A percentile compares a stretch with the other conserved stretches of the same genome.
Evolutionary conservation across 2,888 invertebrate species (phyloP).

Genomic region (Drosophila tripunctata): DNA sequence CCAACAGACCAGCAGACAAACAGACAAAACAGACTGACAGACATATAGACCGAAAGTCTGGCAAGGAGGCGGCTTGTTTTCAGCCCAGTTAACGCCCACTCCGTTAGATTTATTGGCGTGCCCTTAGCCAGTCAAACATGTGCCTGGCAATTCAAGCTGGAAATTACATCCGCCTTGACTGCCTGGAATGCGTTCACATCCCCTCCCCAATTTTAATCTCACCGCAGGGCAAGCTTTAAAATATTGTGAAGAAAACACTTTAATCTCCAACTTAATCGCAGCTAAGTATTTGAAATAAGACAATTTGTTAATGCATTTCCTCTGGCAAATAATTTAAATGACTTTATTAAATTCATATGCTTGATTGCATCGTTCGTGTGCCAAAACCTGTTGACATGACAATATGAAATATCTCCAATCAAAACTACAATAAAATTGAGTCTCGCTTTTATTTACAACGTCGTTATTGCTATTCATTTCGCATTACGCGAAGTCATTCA

Average conservation of each 20-base stretch:
- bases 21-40: slow-evolving; percentile 11
- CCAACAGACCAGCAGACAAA: slow-evolving; percentile 13
- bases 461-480: not conserved
- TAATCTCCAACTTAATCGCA: slow-evolving; percentile 4
- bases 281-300: not conserved
- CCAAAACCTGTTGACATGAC: slow-evolving; percentile 13
- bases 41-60: slow-evolving; percentile 17
- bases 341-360: slow-evolving; percentile 49
- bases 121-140: slow-evolving; percentile 51
- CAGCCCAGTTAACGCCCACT: slow-evolving; percentile 48
- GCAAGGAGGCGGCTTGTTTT: slow-evolving; percentile 28
- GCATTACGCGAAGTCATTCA: not conserved
- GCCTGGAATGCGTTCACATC: not conserved
- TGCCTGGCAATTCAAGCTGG: slow-evolving; percentile 55
- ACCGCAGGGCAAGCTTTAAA: slow-evolving; percentile 20
- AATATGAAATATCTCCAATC: not conserved
- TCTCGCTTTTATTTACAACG: not conserved
- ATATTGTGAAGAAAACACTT: not conserved
- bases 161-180: slow-evolving; percentile 65
- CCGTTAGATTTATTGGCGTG: slow-evolving; percentile 56
- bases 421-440: slow-evolving; percentile 27
- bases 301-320: slow-evolving; percentile 16
- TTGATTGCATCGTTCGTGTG: slow-evolving; percentile 5
- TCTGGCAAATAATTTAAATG: slow-evolving; percentile 26
- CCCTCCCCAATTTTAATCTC: slow-evolving; percentile 22